Conservation (phyloP, 64 coral and sea anemone genomes). For the Dendronephthya gigantea region DNA sequence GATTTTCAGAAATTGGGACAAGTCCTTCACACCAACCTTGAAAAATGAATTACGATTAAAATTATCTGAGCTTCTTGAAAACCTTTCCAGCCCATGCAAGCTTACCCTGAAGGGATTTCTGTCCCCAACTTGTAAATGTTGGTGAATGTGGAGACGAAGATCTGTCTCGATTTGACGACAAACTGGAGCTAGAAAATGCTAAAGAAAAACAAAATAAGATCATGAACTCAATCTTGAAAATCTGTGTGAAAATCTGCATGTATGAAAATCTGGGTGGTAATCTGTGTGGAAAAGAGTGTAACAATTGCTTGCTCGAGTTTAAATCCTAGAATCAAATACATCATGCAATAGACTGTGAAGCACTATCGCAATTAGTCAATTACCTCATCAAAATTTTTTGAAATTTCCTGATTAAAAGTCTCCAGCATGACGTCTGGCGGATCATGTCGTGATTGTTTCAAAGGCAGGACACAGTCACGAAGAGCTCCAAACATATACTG, state of each 20-base stretch:
- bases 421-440: slow-evolving; percentile 67
- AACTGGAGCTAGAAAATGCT: slow-evolving; percentile 75
- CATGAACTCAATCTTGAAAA: neutral
- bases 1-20: slow-evolving; percentile 91
- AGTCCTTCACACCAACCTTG: slow-evolving; percentile 82
- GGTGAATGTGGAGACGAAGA: slow-evolving; percentile 89
- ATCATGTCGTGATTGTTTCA: slow-evolving; percentile 61
- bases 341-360: neutral
- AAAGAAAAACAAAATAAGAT: neutral
- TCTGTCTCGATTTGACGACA: slow-evolving; percentile 95
- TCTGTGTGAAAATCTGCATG: no score
- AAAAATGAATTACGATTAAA: no score
- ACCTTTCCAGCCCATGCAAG: neutral
- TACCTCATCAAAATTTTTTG: slow-evolving; percentile 65
- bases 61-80: no score
- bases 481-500: slow-evolving; percentile 89
- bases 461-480: slow-evolving; percentile 72
- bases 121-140: slow-evolving; percentile 86
- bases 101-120: slow-evolving; percentile 94
- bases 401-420: slow-evolving; percentile 74
- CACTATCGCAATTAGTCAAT: neutral
- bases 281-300: no score
- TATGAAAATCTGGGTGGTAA: no score
- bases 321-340: neutral
- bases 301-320: neutral